Base-by-base conservation (phyloP, 2,888 invertebrate genomes). In the Smittia sp. region DNA sequence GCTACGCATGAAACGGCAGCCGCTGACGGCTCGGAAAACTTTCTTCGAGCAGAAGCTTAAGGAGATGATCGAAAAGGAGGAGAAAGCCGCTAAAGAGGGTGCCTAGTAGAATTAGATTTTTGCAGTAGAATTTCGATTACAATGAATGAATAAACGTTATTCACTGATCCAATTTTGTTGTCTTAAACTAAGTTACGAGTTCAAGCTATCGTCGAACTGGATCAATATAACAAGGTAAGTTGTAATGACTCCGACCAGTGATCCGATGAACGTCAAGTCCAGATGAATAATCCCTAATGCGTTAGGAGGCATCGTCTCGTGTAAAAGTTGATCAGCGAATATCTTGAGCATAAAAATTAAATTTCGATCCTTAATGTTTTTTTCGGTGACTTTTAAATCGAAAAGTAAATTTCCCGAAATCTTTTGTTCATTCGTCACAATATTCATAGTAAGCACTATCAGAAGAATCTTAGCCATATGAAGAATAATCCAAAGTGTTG, bases 21-120 rank as follows among this genome's bases (percentile, higher is more conserved):
- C 92, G 0, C 76, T 91, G 62, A 83, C 89, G 1, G 83, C 88
- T 9, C 86, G 91, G 76, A 90, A 89, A 80, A 81, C 83, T 38
- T 89, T 85, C 79, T 90, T 91, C 80, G 88, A 89, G 79, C 78
- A 81, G 7, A 82, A 82, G 76, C 79, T 85, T 63, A 82, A 85
- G 76, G 82, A 84, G 77, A 73, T 78, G 0, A 78, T 78, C 20
- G 75, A 75, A 58, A 65, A 74, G 52, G 65, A 58, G 67, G 15
- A 41, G 32, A n/a, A n/a, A n/a, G n/a, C n/a, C n/a, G n/a, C n/a
- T n/a, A n/a, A n/a, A n/a, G n/a, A n/a, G n/a, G n/a, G n/a, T n/a
- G n/a, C n/a, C n/a, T n/a, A n/a, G n/a, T n/a, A n/a, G n/a, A n/a
- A n/a, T n/a, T n/a, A n/a, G n/a, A n/a, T n/a, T n/a, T n/a, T n/a